These are phyloP conservation scores for Dunckerocampus dactyliophorus DNA, from an alignment of 2,113 vertebrate genomes.

Conservation along the genomic window DNA sequence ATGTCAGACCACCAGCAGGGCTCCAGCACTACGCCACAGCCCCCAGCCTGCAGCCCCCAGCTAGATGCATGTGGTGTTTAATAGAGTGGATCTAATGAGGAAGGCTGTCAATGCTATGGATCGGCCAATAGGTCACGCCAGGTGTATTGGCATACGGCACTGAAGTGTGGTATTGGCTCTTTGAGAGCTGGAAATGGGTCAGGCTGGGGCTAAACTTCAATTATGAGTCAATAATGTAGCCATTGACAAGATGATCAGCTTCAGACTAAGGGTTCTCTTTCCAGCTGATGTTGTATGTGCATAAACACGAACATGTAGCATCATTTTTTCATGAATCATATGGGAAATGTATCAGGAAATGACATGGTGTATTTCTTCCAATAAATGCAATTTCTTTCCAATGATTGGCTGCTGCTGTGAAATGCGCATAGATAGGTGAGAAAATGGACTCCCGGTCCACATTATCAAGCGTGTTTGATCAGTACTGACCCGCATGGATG, in stretches of 20 bases:
- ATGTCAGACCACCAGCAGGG: conserved; percentile 30
- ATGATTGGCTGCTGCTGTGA: conserved; percentile 13
- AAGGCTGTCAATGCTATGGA: conserved; percentile 50
- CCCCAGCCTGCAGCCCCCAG: conserved; percentile 38
- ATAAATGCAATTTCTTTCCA: conserved; percentile 42
- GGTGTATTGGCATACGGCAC: conserved; percentile 50
- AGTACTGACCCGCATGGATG: conserved; percentile 42
- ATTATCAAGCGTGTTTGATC: conserved; percentile 48
- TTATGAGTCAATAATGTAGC: conserved; percentile 42
- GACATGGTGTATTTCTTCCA: conserved; percentile 19
- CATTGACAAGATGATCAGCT: conserved; percentile 31
- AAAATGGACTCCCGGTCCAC: conserved; percentile 15
- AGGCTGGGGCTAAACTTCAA: conserved; percentile 46
- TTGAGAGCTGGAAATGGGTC: conserved; percentile 41
- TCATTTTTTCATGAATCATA: neutral
- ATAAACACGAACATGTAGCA: neutral
- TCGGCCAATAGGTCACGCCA: conserved; percentile 58
- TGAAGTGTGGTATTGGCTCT: conserved; percentile 51
- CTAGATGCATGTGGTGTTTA: conserved; percentile 62
- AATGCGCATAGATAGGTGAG: conserved; percentile 20
- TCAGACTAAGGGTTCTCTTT: too few species aligned
- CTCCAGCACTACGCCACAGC: too few species aligned
- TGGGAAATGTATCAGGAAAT: neutral
- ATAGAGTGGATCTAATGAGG: conserved; percentile 67
- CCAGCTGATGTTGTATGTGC: too few species aligned